Base-by-base conservation (phyloP, 2,113 vertebrate genomes). In the Pogona vitticeps region DNA sequence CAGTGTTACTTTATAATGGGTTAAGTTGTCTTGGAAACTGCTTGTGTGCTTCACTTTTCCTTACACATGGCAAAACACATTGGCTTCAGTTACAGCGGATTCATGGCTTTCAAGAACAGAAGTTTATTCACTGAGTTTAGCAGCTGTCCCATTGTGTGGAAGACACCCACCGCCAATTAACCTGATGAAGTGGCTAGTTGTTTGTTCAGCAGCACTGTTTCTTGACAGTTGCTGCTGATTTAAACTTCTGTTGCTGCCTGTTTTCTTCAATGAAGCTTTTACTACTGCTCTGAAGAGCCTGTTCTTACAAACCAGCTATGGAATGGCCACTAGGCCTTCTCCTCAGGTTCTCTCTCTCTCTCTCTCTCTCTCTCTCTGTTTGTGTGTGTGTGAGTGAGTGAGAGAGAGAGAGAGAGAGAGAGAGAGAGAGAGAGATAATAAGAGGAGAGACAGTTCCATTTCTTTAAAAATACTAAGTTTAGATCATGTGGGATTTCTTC, bases 91-190 rank as follows among this genome's bases (percentile, higher is more conserved):
- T 68, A 36, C 31, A 70, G 85, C 81, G 5, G 78, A 86, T 81
- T 86, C 85, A 81, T 42, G 59, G 21, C 85, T 89, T 65, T 88
- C 31, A 83, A 9, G 0, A 89, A 61, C 86, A 91, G 91, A 92
- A 88, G 94, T 76, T 76, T 91, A 89, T 87, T 87, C 89, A 89
- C 82, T 85, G 92, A 90, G 75, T 82, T 80, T 9, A 93, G 61
- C 93, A 95, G 87, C 92, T 94, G 90, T 91, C 90, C 68, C 88
- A 77, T 84, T 88, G 83, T 94, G 90, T 85, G 88, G 81, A 84
- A 85, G 88, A 92, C 78, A 81, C 40, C 89, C 91, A 89, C 84
- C 90, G 94, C 83, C 91, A 91, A 94, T 92, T 87, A 92, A 92
- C 91, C 89, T 0, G 10, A 87, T 90, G 91, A 90, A 92, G 84